These are phyloP conservation scores for Chrosomus eos DNA, from an alignment of 2,797 vertebrate species.

Conservation along the genomic window DNA sequence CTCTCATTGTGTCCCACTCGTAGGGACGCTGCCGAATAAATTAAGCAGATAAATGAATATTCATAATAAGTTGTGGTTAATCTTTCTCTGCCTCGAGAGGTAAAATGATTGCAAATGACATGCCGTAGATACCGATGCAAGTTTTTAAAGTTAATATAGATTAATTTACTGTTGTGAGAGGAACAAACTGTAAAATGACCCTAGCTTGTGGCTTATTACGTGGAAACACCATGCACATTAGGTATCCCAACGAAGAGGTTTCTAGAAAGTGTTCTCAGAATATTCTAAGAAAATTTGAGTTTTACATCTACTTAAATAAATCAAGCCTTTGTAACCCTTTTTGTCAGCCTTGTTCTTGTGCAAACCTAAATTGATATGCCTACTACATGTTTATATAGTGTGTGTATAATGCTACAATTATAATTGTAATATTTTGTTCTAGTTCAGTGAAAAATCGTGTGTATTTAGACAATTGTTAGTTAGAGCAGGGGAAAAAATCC, in stretches of 20 bases:
- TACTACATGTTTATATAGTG: not conserved
- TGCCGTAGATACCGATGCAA: slow-evolving; percentile 2
- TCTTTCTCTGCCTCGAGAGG: slow-evolving; percentile 46
- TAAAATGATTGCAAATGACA: slow-evolving; percentile 48
- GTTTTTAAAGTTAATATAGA: slow-evolving; percentile 22
- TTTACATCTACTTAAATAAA: not conserved
- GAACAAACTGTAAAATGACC: slow-evolving; percentile 6
- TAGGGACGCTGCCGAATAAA: slow-evolving; percentile 22
- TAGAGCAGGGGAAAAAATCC: not conserved
- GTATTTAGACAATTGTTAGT: not conserved
- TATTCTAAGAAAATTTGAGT: not conserved
- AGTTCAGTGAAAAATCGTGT: not conserved
- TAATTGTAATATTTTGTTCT: not conserved
- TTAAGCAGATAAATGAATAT: slow-evolving; percentile 50
- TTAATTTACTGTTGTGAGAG: slow-evolving; percentile 7
- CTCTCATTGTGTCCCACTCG: slow-evolving; percentile 59
- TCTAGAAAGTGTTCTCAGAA: not conserved
- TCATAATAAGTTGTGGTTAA: slow-evolving; percentile 48
- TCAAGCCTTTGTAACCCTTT: not conserved
- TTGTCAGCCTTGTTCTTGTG: not conserved
- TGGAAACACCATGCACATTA: not conserved
- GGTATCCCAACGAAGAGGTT: not conserved
- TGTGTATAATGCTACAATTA: not conserved
- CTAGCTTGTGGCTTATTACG: not conserved
- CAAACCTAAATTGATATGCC: not conserved